Conservation (phyloP, 2,888 invertebrate genomes). For the Polia nebulosa region DNA sequence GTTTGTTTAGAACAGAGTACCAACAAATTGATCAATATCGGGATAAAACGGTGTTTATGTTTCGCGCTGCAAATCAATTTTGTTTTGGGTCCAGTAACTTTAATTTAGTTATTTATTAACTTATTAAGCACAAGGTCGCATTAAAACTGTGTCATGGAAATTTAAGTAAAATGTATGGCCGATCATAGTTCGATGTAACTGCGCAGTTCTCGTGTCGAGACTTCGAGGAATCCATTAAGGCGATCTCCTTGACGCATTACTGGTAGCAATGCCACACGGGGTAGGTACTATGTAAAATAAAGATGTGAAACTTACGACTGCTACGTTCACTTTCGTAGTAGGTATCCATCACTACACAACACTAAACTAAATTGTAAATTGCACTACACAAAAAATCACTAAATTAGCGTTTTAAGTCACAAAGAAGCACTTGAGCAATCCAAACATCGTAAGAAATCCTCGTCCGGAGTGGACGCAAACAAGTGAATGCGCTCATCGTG, state of each 20-base stretch:
- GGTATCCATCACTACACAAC: conserved; percentile 76
- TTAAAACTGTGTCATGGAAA: conserved; percentile 77
- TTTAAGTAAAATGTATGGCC: conserved; percentile 77
- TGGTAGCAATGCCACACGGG: conserved; percentile 72
- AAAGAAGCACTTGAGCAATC: conserved; percentile 75
- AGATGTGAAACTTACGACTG: conserved; percentile 77
- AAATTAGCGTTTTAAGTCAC: conserved; percentile 73
- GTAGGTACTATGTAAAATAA: conserved; percentile 67
- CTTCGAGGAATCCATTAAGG: conserved; percentile 84
- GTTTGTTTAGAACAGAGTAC: conserved; percentile 1
- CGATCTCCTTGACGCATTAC: conserved; percentile 82
- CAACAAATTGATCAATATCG: conserved; percentile 5
- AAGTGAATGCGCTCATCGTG: conserved; percentile 70
- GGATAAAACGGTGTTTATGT: conserved; percentile 16
- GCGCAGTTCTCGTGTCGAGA: conserved; percentile 81
- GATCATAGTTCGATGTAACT: conserved; percentile 79
- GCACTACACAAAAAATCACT: conserved; percentile 67
- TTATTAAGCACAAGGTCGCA: conserved; percentile 76
- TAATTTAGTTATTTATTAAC: conserved; percentile 69
- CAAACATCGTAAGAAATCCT: conserved; percentile 74
- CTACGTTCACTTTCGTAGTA: conserved; percentile 70
- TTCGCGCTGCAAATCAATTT: conserved; percentile 53
- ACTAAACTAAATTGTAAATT: conserved; percentile 65
- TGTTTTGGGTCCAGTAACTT: conserved; percentile 60
- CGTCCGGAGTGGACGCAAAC: conserved; percentile 66